phyloP scores from a whole-genome alignment of 1,140 invertebrate genomes.

The Pollicipes pollicipes region DNA sequence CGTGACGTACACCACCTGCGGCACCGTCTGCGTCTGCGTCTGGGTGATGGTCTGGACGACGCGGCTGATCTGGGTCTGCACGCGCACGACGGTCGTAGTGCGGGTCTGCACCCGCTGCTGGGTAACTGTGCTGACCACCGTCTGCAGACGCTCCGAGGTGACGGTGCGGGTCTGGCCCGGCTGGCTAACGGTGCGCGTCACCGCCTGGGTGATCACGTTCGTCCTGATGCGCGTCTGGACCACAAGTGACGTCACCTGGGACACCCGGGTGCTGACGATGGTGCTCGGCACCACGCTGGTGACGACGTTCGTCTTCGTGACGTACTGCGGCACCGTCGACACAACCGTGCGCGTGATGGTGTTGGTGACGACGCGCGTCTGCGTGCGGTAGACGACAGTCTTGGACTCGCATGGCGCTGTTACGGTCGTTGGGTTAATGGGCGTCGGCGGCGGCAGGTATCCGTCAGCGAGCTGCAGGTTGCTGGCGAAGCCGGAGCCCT shows the following conservation, averaged over 20 bases:
- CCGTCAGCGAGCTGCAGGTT: neutral
- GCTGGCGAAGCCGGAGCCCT: neutral
- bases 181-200: neutral
- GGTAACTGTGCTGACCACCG: neutral
- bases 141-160: no score
- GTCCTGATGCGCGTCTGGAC: neutral
- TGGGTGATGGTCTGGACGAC: neutral
- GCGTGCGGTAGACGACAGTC: neutral
- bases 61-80: neutral
- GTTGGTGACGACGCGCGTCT: neutral
- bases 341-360: neutral
- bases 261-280: neutral
- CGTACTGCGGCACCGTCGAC: neutral
- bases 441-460: neutral
- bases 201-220: neutral
- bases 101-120: neutral
- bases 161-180: neutral
- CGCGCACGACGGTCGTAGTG: neutral
- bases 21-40: neutral
- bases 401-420: neutral
- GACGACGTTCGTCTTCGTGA: neutral
- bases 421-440: neutral
- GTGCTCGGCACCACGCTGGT: neutral
- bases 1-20: neutral
- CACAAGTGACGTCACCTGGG: neutral